Evolutionary conservation across 2,888 invertebrate species (phyloP).

Genomic region (Microdon myrmicae): DNA sequence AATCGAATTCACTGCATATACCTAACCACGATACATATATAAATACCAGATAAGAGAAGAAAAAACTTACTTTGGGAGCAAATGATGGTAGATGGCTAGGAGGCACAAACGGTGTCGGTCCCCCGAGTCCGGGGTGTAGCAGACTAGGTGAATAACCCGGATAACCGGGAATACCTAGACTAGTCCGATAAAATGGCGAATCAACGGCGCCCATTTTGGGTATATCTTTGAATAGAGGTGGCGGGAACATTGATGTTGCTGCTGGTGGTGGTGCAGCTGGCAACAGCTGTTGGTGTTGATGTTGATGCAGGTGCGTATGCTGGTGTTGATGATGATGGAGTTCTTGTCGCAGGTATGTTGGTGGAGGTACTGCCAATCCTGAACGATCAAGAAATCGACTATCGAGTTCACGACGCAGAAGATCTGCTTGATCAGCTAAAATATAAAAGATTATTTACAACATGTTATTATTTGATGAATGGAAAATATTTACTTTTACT

Average conservation of each 20-base stretch:
- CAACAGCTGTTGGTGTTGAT: constrained; percentile 81
- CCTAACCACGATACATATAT: not conserved
- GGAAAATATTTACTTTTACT: constrained; percentile 71
- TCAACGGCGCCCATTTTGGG: constrained; percentile 83
- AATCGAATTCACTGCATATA: constrained; percentile 10
- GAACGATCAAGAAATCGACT: constrained; percentile 89
- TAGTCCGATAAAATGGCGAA: constrained; percentile 80
- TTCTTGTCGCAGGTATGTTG: constrained; percentile 80
- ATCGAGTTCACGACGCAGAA: constrained; percentile 89
- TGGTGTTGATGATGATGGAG: constrained; percentile 95
- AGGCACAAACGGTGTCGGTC: constrained; percentile 87
- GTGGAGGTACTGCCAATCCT: constrained; percentile 71
- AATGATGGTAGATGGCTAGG: constrained; percentile 87
- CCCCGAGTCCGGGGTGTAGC: constrained; percentile 80
- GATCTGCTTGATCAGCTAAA: constrained; percentile 79
- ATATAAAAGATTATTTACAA: constrained; percentile 13
- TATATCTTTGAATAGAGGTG: constrained; percentile 87
- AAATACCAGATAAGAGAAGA: too few species aligned
- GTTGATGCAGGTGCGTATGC: constrained; percentile 90
- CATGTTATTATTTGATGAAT: not conserved
- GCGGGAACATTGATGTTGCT: constrained; percentile 69
- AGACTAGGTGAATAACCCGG: constrained; percentile 81
- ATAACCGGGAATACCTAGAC: constrained; percentile 79
- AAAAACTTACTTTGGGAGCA: constrained; percentile 82
- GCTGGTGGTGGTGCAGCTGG: constrained; percentile 73